A percentile compares a stretch with the other conserved stretches of the same genome.
These are phyloP conservation scores for Cygnus atratus DNA, from an alignment of 2,113 vertebrate genomes.

Conservation along the genomic window DNA sequence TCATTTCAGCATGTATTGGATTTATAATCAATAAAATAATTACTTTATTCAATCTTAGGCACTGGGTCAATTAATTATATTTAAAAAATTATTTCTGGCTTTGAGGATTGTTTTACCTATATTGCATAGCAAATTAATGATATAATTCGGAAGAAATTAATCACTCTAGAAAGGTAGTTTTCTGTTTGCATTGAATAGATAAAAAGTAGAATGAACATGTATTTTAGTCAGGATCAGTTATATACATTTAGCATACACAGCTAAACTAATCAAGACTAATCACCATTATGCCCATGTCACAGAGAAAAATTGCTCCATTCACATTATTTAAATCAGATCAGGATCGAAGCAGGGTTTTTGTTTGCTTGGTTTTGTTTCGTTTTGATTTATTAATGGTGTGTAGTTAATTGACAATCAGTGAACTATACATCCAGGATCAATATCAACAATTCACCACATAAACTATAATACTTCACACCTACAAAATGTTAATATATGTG, in stretches of 20 bases:
- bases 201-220: background rate
- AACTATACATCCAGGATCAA: background rate
- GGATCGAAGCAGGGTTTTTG: background rate
- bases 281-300: background rate
- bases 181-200: background rate
- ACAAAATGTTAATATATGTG: background rate
- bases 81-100: background rate
- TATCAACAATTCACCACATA: background rate
- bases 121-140: conserved; percentile 32
- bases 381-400: conserved; percentile 11
- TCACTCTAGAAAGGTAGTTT: background rate
- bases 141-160: conserved; percentile 53
- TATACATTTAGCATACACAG: background rate
- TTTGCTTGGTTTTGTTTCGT: background rate
- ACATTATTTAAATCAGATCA: background rate
- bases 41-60: conserved; percentile 32
- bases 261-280: background rate
- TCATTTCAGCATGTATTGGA: conserved; percentile 37
- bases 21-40: conserved; percentile 66
- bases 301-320: background rate
- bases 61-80: conserved; percentile 42
- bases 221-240: conserved; percentile 2
- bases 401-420: conserved; percentile 12
- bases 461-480: background rate
- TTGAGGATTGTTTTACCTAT: conserved; percentile 28